Evolutionary conservation across 2,888 invertebrate genomes (phyloP), one percentile per base, ranked within the genome.

Genomic region (Cephonodes hylas): DNA sequence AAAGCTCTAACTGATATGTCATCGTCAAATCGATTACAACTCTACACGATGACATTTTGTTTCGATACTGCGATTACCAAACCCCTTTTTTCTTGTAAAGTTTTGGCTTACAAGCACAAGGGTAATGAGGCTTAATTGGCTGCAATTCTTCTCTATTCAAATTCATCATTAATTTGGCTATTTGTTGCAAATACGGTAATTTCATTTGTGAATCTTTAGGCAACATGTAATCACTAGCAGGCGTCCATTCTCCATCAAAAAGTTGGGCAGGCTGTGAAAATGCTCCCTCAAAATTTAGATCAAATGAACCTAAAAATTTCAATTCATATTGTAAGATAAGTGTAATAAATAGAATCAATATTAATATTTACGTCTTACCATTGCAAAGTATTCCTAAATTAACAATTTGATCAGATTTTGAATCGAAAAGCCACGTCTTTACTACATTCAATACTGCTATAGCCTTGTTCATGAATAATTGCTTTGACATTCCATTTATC

Each of bases 191-290:
- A 74, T 91, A 86, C 3, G 74, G 63, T 44, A 92, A 63, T 63
- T 79, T 86, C 62, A 92, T 79, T 63, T 86, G 73, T 6, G 81
- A 74, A 73, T 91, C 90, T 72, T 74, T 85, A 2, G 92, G 91
- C 62, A 81, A 27, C 61, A 84, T 67, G 71, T 74, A 91, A 65
- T 85, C 74, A 42, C 61, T 71, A 10, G 88, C 90, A 22, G 94
- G 93, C 61, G 66, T 70, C 94, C 94, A 94, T 66, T 73, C 69
- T 22, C 85, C 87, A 60, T 88, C 73, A 45, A 84, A 71, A 42
- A 91, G 80, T 59, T 81, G 84, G 77, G 86, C 90, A 5, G 94
- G 94, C 77, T 94, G 94, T 0, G 94, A 94, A 83, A 94, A 94
- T 53, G 87, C 80, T 7, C 94, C 86, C 48, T 92, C 83, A 64